Evolutionary conservation across 2,113 vertebrate genomes (phyloP).

Genomic region (Perca flavescens): DNA sequence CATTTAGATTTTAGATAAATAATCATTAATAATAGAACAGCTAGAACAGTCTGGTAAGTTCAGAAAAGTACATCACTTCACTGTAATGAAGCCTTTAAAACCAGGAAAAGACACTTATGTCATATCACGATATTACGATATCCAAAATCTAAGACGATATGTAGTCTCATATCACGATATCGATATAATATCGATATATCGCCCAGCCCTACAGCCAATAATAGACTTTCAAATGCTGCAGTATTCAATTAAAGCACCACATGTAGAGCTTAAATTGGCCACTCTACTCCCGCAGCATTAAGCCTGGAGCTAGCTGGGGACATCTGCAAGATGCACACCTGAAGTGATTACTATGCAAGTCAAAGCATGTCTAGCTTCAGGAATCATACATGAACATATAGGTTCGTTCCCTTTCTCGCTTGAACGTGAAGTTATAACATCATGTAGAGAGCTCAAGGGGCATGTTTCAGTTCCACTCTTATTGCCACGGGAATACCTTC

Average conservation of each 20-base stretch:
- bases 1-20: too few species aligned
- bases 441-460: not conserved
- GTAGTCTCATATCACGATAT: too few species aligned
- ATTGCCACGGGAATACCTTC: slow-evolving; percentile 8
- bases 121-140: too few species aligned
- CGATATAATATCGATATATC: too few species aligned
- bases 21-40: too few species aligned
- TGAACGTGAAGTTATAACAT: slow-evolving; percentile 8
- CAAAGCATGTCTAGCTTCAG: not conserved
- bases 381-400: not conserved
- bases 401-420: not conserved
- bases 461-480: slow-evolving; percentile 16
- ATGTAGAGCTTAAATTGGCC: not conserved
- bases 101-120: too few species aligned
- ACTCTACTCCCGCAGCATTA: not conserved
- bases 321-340: not conserved
- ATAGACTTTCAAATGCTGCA: not conserved
- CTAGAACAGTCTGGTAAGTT: too few species aligned
- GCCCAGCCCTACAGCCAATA: not conserved
- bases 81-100: too few species aligned
- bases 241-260: not conserved
- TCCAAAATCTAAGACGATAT: too few species aligned
- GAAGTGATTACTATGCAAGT: not conserved
- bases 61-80: too few species aligned
- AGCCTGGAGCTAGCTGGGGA: not conserved